Base-by-base conservation (phyloP, 2,113 vertebrate species). In the Cyphomyrus plagiostoma region DNA sequence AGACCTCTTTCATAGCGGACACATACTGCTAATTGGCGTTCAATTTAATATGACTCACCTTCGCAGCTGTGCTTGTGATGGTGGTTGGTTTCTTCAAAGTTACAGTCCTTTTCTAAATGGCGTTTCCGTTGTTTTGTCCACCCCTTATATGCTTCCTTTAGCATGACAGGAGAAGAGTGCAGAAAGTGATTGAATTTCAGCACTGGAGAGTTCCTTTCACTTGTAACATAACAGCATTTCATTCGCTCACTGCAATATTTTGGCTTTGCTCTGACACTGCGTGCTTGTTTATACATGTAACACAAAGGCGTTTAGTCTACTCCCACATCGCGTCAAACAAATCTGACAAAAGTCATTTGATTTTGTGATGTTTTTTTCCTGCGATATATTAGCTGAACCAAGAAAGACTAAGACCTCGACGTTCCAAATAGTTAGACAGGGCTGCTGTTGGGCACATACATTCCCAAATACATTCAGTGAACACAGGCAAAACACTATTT, bases 171-270 rank as follows among this genome's bases (percentile, higher is more conserved):
- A 80, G 35, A 26, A 80, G 74, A 39, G 70, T 39, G 70, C 70
- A 77, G 70, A 80, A 13, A 30, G 30, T 80, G 74, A 80, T 19
- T 80, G 21, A 26, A 15, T 89, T 89, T 89, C 89, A 89, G 89
- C 83, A 89, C 89, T 86, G 89, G 89, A 89, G 45, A 89, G 89
- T 45, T 48, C 56, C 82, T 23, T 45, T 19, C 26, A 45, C 8
- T 11, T 23, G 80, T 5, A 84, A 48, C 39, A 48, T 66, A 66
- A 26, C n/a, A 70, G 62, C n/a, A 30, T 26, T 70, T 70, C 19
- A 21, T 45, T 45, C 39, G 4, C 77, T 21, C 8, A 39, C 13
- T 21, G 77, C 17, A 45, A 45, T 82, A 82, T 82, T 82, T 42
- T 45, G 13, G 5, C 77, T 82, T 82, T 82, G 77, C 45, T 82